These are phyloP conservation scores for Ceratina calcarata DNA, from an alignment of 1,140 invertebrate species.

Conservation along the genomic window DNA sequence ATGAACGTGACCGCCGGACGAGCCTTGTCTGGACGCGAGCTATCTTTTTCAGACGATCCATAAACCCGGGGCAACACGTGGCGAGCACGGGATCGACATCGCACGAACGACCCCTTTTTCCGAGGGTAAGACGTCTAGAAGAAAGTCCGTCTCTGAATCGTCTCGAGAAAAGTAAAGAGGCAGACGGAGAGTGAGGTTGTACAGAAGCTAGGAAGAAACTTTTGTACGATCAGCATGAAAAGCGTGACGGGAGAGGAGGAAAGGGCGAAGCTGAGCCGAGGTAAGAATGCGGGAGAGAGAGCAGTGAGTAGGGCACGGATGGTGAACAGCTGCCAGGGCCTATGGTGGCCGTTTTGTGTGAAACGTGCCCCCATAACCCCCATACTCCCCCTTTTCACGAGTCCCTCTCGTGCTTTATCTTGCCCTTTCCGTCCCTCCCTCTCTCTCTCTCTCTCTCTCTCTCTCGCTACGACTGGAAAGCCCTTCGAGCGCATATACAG, in stretches of 20 bases:
- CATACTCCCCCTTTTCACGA: slow-evolving; percentile 52
- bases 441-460: slow-evolving; percentile 13
- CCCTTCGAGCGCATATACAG: slow-evolving; percentile 14
- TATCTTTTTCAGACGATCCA: background rate
- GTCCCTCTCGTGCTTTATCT: slow-evolving; percentile 19
- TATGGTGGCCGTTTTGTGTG: slow-evolving; percentile 71
- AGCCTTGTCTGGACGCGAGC: background rate
- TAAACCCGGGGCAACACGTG: background rate
- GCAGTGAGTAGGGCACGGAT: slow-evolving; percentile 71
- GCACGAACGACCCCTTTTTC: background rate
- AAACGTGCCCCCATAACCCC: slow-evolving; percentile 74
- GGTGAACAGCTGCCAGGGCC: slow-evolving; percentile 74
- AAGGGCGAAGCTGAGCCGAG: slow-evolving; percentile 60
- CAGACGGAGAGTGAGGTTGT: slow-evolving; percentile 8
- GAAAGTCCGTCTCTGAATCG: background rate
- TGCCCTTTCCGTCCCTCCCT: slow-evolving; percentile 3
- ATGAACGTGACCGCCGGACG: slow-evolving; percentile 21
- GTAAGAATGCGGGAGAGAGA: slow-evolving; percentile 70
- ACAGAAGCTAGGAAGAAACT: slow-evolving; percentile 20
- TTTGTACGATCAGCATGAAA: background rate
- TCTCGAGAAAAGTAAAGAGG: slow-evolving; percentile 1
- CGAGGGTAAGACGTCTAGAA: background rate
- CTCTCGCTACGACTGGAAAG: slow-evolving; percentile 22
- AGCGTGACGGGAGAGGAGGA: slow-evolving; percentile 22
- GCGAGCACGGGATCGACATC: background rate